These are phyloP conservation scores for Lingula anatina DNA, from an alignment of 2,888 invertebrate genomes.

Conservation along the genomic window DNA sequence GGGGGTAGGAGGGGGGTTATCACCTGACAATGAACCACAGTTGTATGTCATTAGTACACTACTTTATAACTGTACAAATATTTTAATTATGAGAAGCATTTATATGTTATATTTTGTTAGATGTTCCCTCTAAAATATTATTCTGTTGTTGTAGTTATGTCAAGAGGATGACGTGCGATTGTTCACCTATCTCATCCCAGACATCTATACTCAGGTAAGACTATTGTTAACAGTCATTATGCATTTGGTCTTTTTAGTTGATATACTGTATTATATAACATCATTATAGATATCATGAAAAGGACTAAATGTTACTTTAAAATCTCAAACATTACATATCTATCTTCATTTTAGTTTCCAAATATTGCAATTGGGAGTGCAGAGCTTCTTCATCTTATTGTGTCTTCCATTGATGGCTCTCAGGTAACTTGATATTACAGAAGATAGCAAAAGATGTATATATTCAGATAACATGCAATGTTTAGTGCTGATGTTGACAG, in stretches of 20 bases:
- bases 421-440: no score
- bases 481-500: no score
- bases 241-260: no score
- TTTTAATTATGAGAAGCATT: neutral
- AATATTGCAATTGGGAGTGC: conserved; percentile 81
- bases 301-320: no score
- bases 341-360: conserved; percentile 62
- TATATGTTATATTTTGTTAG: neutral
- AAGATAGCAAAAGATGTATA: no score
- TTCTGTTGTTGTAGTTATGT: conserved; percentile 60
- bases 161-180: conserved; percentile 84
- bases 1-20: no score
- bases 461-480: no score
- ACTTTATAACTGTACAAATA: neutral
- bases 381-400: conserved; percentile 80
- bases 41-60: no score
- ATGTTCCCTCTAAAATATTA: neutral
- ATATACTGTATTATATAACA: no score
- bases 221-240: no score
- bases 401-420: conserved; percentile 82
- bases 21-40: no score
- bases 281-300: no score
- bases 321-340: neutral
- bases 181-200: conserved; percentile 87
- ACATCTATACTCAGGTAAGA: conserved; percentile 73